phyloP scores from a whole-genome alignment of 1,140 invertebrate species.

The Conus betulinus region DNA sequence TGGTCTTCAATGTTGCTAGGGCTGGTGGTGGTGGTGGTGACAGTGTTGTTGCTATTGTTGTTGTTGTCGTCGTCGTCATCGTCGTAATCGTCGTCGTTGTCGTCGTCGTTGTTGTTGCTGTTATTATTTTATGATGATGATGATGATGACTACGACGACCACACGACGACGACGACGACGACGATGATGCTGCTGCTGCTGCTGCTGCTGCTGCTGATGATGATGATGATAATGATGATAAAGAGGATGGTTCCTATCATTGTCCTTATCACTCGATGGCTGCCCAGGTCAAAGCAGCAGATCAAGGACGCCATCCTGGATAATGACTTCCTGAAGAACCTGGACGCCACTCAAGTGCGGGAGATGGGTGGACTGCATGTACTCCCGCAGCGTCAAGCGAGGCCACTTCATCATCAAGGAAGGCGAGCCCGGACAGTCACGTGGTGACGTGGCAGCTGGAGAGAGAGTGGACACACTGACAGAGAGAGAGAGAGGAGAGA shows the following conservation, averaged over 20 bases:
- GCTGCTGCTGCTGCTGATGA: background rate
- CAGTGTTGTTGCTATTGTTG: no score
- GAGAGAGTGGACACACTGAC: slow-evolving; percentile 76
- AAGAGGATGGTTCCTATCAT: no score
- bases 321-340: slow-evolving; percentile 99
- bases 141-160: background rate
- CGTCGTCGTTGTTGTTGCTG: background rate
- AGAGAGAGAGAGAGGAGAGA: no score
- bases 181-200: background rate
- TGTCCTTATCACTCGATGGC: background rate
- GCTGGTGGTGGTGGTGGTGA: no score
- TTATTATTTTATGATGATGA: no score
- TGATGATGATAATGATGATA: no score
- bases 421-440: slow-evolving; percentile 94
- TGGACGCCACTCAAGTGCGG: slow-evolving; percentile 95
- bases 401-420: slow-evolving; percentile 97
- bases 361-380: slow-evolving; percentile 99
- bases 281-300: slow-evolving; percentile 90
- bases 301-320: slow-evolving; percentile 98
- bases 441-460: slow-evolving; percentile 99
- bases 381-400: slow-evolving; percentile 92
- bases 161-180: background rate
- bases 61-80: no score
- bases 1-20: no score
- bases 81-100: no score